A percentile compares a stretch with the other conserved stretches of the same genome.
phyloP scores from a whole-genome alignment of 2,888 invertebrate species.

The Pomacea canaliculata region DNA sequence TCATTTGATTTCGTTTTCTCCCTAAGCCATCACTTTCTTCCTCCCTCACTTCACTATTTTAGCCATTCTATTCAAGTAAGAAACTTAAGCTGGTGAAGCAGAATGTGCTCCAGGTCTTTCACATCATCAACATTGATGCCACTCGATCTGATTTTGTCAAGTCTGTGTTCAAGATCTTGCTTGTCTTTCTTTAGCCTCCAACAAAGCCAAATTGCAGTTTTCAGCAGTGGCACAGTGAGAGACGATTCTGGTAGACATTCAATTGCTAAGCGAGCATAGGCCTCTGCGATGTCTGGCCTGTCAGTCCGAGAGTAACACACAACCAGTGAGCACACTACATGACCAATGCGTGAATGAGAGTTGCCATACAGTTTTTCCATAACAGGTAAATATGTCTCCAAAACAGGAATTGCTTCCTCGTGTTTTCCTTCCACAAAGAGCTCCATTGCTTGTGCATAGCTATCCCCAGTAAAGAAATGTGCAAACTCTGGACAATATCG shows the following conservation, averaged over 20 bases:
- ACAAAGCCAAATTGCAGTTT: slow-evolving; percentile 61
- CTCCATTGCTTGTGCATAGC: slow-evolving; percentile 58
- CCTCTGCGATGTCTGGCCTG: slow-evolving; percentile 55
- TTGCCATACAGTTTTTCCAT: slow-evolving; percentile 66
- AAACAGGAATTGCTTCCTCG: slow-evolving; percentile 55
- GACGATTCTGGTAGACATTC: slow-evolving; percentile 49
- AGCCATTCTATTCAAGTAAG: too few species aligned
- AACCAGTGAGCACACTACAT: slow-evolving; percentile 61
- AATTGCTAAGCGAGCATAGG: slow-evolving; percentile 64
- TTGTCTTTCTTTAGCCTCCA: slow-evolving; percentile 68
- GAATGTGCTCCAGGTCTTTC: slow-evolving; percentile 30
- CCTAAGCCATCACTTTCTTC: too few species aligned
- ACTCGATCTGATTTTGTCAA: slow-evolving; percentile 40
- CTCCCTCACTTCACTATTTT: too few species aligned
- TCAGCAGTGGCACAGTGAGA: slow-evolving; percentile 61
- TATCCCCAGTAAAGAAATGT: slow-evolving; percentile 64
- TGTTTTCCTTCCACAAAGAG: slow-evolving; percentile 57
- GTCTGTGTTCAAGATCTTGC: slow-evolving; percentile 56
- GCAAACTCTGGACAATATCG: slow-evolving; percentile 63
- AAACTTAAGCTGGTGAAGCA: slow-evolving; percentile 13
- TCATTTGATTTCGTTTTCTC: too few species aligned
- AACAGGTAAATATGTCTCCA: slow-evolving; percentile 64
- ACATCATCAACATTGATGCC: slow-evolving; percentile 32
- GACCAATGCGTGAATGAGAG: slow-evolving; percentile 46
- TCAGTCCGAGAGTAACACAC: slow-evolving; percentile 59